phyloP scores from a whole-genome alignment of 2,888 invertebrate genomes.

The Branchellion lobata region DNA sequence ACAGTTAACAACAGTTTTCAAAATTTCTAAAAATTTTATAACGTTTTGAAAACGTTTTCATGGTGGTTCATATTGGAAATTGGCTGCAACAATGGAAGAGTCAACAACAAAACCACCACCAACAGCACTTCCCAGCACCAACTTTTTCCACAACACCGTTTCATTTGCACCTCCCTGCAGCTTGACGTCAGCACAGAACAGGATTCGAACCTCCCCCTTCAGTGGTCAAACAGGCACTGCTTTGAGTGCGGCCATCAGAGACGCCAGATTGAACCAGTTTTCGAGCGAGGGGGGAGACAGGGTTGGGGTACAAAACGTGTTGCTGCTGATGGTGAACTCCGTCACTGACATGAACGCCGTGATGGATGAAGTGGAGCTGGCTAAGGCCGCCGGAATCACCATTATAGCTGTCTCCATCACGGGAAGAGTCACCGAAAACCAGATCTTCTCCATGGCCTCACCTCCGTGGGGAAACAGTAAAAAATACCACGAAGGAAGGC shows the following conservation, averaged over 20 bases:
- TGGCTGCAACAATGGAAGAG: too few relatives aligned
- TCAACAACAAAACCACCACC: too few relatives aligned
- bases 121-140: too few relatives aligned
- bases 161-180: too few relatives aligned
- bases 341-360: not conserved
- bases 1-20: too few relatives aligned
- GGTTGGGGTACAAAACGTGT: conserved; percentile 37
- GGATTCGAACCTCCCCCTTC: conserved; percentile 18
- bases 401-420: conserved; percentile 34
- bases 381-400: conserved; percentile 27
- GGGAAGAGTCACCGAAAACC: not conserved
- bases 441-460: conserved; percentile 15
- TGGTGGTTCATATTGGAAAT: too few relatives aligned
- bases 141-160: too few relatives aligned
- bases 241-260: conserved; percentile 17
- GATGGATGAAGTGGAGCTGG: conserved; percentile 1
- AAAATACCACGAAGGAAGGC: not conserved
- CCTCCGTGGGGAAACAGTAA: conserved; percentile 30
- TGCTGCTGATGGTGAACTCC: conserved; percentile 38
- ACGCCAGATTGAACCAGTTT: conserved; percentile 42
- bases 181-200: not conserved
- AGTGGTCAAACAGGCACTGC: conserved; percentile 2
- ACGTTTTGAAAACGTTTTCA: too few relatives aligned
- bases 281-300: conserved; percentile 25
- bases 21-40: too few relatives aligned